Evolutionary conservation across 2,888 invertebrate genomes (phyloP), one percentile per base, ranked within the genome.

Genomic region (Rhamnusium bicolor): DNA sequence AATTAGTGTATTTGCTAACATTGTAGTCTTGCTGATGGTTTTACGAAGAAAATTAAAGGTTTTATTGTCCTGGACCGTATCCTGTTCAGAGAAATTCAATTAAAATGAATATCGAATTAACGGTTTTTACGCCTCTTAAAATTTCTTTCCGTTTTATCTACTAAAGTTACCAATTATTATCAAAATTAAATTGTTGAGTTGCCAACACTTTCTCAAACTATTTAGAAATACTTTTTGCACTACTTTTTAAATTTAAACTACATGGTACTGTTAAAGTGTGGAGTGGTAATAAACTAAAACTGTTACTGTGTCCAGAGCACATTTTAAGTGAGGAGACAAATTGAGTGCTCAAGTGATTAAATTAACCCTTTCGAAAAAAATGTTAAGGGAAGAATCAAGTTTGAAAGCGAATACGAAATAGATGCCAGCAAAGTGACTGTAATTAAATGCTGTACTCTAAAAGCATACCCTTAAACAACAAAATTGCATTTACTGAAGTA

Each of bases 371-470:
- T 19, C 27, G 32, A 27, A 49, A 72, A 66, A 71, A 73, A 71
- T 62, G 61, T 61, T 54, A 73, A 73, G 67, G 49, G 69, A 68
- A 54, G 62, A 71, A 60, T 51, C 56, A 61, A 29, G 67, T 67
- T 67, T 60, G 61, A 73, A 65, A 69, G 61, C 58, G 60, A 47
- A 32, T 54, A 74, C 21, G 62, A 67, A 72, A 68, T 69, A 62
- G 71, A 60, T 32, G 74, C 21, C 51, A 32, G 66, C 49, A 68
- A 72, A 74, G 47, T 66, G 54, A 54, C 71, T 47, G 72, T 74
- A 74, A 74, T 74, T 74, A 69, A 74, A 74, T 72, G 54, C 74
- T 61, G 69, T 54, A 53, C 72, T 40, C 65, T 72, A 69, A 74
- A 74, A 74, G 72, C 69, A 62, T 74, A 65, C 65, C 51, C 49